Base-by-base conservation (phyloP, 2,888 invertebrate species). In the Amphipyra tragopoginis region DNA sequence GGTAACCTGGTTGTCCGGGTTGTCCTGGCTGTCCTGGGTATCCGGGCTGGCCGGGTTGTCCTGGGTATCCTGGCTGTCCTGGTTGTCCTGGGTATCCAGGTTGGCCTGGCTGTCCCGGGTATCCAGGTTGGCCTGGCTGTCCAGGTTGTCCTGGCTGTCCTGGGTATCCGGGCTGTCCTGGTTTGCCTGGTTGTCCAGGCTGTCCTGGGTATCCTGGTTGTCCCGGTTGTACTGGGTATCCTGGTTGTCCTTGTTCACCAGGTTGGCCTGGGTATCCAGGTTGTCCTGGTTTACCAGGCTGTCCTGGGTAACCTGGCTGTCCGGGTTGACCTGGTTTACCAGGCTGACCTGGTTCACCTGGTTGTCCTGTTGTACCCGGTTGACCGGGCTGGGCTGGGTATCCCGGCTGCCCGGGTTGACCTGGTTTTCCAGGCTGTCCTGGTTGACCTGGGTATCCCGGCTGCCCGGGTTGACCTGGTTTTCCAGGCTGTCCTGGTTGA, bases 141-240 rank as follows among this genome's bases (percentile, higher is more conserved):
- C 58, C 55, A 6, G 49, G 53, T 0, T 64, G 11, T 29, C 53
- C 50, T 0, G 51, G 58, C 1, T 63, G 38, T 1, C 62, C 62
- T 36, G 52, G 54, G 0, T 53, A 5, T 38, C 55, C 62, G 0
- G 50, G 50, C 0, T 54, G 15, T 5, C 62, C 65, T 10, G 65
- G 47, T 4, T 51, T 5, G 0, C 55, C 59, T 21, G 60, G 65
- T 1, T 61, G 10, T 26, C 58, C 55, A 6, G 49, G 53, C 0
- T 64, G 11, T 29, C 49, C 51, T 11, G 58, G 45, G 2, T 33
- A 5, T 13, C 63, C 63, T 8, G 63, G 52, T 0, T 49, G n/a
- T 5, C 55, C 65, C 9, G 54, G 50, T 39, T 51, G 38, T 9
- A 60, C 60, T 15, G 68, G 67, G 10, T 62, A 42, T 50, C 64